Base-by-base conservation (phyloP, 2,888 invertebrate genomes). In the Chymomyza procnemis region DNA sequence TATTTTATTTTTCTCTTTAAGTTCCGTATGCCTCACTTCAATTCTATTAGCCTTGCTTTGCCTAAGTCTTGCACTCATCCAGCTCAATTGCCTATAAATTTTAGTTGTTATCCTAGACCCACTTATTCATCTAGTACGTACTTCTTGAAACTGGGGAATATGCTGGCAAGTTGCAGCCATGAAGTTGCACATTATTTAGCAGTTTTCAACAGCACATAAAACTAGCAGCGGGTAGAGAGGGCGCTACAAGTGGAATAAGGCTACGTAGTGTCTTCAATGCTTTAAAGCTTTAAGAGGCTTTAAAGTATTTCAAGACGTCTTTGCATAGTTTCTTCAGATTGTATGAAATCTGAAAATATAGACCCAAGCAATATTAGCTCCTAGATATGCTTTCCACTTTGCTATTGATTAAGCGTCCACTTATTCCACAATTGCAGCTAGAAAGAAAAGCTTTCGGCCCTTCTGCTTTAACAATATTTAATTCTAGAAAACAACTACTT, bases 21-120 rank as follows among this genome's bases (percentile, higher is more conserved):
- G 80, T 71, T 71, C 76, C 55, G 69, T 57, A 30, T 57, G 58
- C 62, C 22, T 30, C 26, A 54, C 65, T 69, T 75, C 80, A 81
- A 82, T 81, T 81, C 85, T 81, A 79, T 85, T 81, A 65, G 70
- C 50, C 9, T 50, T 18, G 18, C 18, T 50, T 50, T 16, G 8
- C 16, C 6, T 4, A 50, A 18, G 8, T 2, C 16, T 50, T 2
- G 18, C 19, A 50, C 19, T 18, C 19, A 50, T 16, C 66, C 75
- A 65, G 50, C 75, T 71, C 77, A 68, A 83, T 85, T 81, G 76
- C 74, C 80, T 74, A 81, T 85, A 81, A 82, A 85, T 83, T 82
- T 66, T 48, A 74, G 52, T 78, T 73, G 78, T 83, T 83, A 81
- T 85, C 85, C 82, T 18, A 50, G 19, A 21, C 66, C 71, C 83